A percentile compares a stretch with the other conserved stretches of the same genome.
Conservation (phyloP, 2,113 vertebrate genomes). For the Aramus guarauna region DNA sequence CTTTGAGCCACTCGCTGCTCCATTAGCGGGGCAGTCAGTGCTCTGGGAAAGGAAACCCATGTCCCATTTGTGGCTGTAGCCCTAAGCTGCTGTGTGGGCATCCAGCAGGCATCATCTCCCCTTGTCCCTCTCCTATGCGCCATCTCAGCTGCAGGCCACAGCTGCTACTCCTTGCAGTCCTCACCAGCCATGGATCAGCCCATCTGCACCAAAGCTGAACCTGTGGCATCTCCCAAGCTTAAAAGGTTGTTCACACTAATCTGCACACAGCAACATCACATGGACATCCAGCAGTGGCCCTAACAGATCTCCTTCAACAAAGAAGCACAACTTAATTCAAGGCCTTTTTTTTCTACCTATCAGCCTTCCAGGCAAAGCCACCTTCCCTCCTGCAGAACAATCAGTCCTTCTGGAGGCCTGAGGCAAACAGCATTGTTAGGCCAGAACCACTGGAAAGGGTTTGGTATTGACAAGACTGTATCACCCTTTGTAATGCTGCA, state of each 20-base stretch:
- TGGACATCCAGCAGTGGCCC: not conserved
- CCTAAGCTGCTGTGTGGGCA: not conserved
- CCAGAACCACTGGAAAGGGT: not conserved
- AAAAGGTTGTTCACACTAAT: not conserved
- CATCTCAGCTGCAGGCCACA: not conserved
- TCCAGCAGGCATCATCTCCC: accelerated
- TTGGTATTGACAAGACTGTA: not conserved
- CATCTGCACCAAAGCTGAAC: no score
- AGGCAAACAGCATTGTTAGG: not conserved
- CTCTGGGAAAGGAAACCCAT: not conserved
- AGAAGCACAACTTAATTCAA: not conserved
- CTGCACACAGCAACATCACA: not conserved
- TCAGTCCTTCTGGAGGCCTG: not conserved
- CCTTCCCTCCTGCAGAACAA: not conserved
- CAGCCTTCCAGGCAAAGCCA: not conserved
- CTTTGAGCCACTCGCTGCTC: not conserved
- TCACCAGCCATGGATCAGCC: not conserved
- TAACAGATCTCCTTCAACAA: not conserved
- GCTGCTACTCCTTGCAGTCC: not conserved
- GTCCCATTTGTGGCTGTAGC: not conserved
- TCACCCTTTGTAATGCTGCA: not conserved
- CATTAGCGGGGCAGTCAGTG: accelerated
- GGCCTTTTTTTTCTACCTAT: not conserved
- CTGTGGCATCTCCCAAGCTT: not conserved
- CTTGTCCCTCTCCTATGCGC: not conserved